These are phyloP conservation scores for Ailurus styani DNA, from an alignment of 2,113 vertebrate species.

Conservation along the genomic window DNA sequence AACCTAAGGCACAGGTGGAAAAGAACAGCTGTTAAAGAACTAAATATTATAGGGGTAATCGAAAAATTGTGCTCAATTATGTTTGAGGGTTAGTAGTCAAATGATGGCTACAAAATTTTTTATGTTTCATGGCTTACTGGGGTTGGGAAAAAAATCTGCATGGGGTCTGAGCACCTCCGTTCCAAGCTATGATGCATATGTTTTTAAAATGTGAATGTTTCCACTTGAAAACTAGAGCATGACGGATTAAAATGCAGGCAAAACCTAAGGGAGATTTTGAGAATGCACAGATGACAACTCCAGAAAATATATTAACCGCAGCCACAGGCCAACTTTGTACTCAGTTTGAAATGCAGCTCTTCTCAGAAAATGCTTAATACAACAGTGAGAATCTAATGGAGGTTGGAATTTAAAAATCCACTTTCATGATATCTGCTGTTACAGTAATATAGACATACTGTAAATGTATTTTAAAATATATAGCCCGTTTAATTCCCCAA, in stretches of 20 bases:
- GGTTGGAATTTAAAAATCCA: conserved; percentile 84
- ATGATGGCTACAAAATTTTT: conserved; percentile 78
- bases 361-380: conserved; percentile 82
- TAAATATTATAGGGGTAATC: conserved; percentile 73
- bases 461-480: conserved; percentile 88
- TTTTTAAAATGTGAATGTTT: conserved; percentile 84
- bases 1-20: conserved; percentile 39
- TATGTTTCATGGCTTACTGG: conserved; percentile 84
- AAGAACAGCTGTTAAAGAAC: conserved; percentile 69
- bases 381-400: conserved; percentile 85
- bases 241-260: conserved; percentile 80
- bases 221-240: conserved; percentile 84
- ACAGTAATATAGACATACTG: conserved; percentile 86
- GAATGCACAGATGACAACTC: conserved; percentile 79
- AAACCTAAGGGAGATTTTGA: conserved; percentile 83
- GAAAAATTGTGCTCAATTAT: conserved; percentile 79
- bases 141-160: conserved; percentile 73
- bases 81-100: conserved; percentile 84
- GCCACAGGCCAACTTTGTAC: conserved; percentile 69
- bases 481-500: conserved; percentile 82
- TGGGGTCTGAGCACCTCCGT: conserved; percentile 75
- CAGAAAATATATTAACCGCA: conserved; percentile 79
- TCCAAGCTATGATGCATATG: conserved; percentile 81
- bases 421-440: conserved; percentile 82
- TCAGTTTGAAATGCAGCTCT: conserved; percentile 75